phyloP scores from a whole-genome alignment of 2,113 vertebrate genomes.

The Athene noctua region DNA sequence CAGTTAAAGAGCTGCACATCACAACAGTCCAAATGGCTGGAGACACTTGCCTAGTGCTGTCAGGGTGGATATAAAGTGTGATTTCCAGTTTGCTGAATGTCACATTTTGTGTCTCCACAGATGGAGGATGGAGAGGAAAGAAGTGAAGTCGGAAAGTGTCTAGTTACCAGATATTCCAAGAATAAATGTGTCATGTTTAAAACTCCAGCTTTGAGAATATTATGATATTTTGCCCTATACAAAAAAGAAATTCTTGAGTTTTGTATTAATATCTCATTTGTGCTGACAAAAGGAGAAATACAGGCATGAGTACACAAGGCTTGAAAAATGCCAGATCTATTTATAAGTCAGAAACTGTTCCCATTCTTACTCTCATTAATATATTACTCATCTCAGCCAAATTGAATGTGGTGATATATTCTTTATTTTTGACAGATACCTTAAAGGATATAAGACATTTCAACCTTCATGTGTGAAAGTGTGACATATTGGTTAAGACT shows the following conservation, averaged over 20 bases:
- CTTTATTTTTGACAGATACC: constrained; percentile 70
- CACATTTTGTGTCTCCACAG: constrained; percentile 10
- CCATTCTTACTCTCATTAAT: constrained; percentile 62
- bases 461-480: constrained; percentile 69
- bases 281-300: constrained; percentile 63
- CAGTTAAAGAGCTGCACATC: not conserved
- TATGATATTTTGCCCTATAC: constrained; percentile 36
- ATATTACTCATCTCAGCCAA: constrained; percentile 62
- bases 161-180: constrained; percentile 28
- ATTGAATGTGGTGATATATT: constrained; percentile 65
- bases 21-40: not conserved
- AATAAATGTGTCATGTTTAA: constrained; percentile 29
- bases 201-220: constrained; percentile 30
- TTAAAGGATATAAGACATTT: constrained; percentile 63
- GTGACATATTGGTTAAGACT: constrained; percentile 77
- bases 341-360: constrained; percentile 54
- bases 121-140: not conserved
- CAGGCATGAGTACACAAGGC: constrained; percentile 6
- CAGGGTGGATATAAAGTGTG: constrained; percentile 40
- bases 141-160: not conserved
- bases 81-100: constrained; percentile 49
- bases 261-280: constrained; percentile 48
- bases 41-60: constrained; percentile 24
- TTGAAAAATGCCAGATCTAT: constrained; percentile 54
- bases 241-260: constrained; percentile 12